These are phyloP conservation scores for Zele albiditarsus DNA, from an alignment of 2,888 invertebrate genomes.

Conservation along the genomic window DNA sequence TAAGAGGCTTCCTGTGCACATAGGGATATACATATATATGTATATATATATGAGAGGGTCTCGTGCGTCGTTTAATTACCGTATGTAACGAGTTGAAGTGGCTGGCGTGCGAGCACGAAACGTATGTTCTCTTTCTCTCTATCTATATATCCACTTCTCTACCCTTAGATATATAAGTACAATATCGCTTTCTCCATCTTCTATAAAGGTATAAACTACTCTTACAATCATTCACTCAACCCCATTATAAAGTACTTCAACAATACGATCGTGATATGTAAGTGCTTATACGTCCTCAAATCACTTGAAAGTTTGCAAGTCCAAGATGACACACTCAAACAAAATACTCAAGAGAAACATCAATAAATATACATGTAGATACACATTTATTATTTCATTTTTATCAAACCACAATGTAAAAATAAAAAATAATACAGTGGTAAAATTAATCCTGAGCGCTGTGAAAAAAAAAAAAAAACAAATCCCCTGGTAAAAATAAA, in stretches of 20 bases:
- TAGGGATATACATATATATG: no score
- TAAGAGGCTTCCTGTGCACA: constrained; percentile 49
- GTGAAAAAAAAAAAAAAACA: no score
- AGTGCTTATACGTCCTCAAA: constrained; percentile 19
- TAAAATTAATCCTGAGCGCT: no score
- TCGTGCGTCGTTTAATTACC: constrained; percentile 73
- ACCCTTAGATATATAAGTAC: constrained; percentile 14
- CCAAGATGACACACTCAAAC: constrained; percentile 14
- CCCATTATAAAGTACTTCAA: not conserved
- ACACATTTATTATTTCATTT: not conserved
- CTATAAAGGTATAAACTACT: constrained; percentile 9
- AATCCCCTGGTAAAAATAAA: no score
- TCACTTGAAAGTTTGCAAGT: constrained; percentile 12
- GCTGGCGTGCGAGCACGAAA: constrained; percentile 68
- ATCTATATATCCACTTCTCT: constrained; percentile 20
- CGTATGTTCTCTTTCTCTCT: constrained; percentile 51
- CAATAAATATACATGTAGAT: not conserved
- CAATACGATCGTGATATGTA: not conserved
- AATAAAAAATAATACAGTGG: no score
- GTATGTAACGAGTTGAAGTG: constrained; percentile 72
- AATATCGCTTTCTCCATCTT: constrained; percentile 9
- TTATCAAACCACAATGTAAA: no score
- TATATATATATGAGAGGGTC: constrained; percentile 56
- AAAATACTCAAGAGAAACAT: constrained; percentile 4
- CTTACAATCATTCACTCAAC: not conserved